Percentiles rank a stretch among this genome's conserved stretches.
phyloP scores from a whole-genome alignment of 2,888 invertebrate genomes.

The Cosmia pyralina region DNA sequence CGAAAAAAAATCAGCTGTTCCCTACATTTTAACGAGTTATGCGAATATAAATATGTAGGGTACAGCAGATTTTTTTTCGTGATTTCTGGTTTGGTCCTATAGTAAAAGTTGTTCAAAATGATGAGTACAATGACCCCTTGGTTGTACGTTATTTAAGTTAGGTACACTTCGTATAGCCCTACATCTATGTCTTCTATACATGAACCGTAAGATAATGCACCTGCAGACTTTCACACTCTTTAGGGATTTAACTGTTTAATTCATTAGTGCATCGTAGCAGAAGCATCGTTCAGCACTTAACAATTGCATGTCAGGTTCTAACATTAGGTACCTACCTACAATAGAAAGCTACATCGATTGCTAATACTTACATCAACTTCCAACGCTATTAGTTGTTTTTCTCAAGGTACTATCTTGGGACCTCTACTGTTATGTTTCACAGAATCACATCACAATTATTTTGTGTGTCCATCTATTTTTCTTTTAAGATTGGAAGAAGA shows the following conservation, averaged over 20 bases:
- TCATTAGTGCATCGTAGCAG: slow-evolving; percentile 2
- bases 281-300: slow-evolving; percentile 48
- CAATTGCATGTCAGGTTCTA: slow-evolving; percentile 21
- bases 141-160: too few relatives aligned
- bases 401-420: slow-evolving; percentile 10
- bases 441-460: not conserved
- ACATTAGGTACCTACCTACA: slow-evolving; percentile 18
- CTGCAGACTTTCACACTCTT: not conserved
- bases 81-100: too few relatives aligned
- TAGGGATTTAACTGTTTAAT: not conserved
- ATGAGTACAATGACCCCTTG: too few relatives aligned
- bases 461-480: not conserved
- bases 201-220: not conserved
- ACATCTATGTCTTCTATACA: not conserved
- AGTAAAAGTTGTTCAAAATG: too few relatives aligned
- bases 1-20: too few relatives aligned
- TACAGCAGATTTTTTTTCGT: too few relatives aligned
- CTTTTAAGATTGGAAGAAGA: not conserved
- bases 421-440: not conserved
- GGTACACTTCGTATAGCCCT: not conserved
- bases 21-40: too few relatives aligned
- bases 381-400: not conserved
- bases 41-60: too few relatives aligned
- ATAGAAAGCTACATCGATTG: slow-evolving; percentile 18
- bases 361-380: not conserved